A percentile compares a stretch with the other conserved stretches of the same genome.
Evolutionary conservation across 53 echinoderm and acorn worm genomes (phyloP).

Genomic region (Temnopleurus reevesii): DNA sequence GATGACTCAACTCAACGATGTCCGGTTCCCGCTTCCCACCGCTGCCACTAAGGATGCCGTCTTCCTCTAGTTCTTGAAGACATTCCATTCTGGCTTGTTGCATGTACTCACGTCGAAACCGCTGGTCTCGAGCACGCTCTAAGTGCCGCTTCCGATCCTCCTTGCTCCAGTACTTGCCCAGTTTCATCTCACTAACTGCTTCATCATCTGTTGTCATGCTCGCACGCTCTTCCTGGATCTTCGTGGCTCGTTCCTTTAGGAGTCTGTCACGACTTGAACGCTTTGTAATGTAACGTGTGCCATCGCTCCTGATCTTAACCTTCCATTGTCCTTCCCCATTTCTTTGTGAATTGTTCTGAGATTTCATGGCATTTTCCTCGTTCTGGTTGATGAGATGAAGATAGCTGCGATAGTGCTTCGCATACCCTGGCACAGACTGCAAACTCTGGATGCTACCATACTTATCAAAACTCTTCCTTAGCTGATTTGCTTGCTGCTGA

Average conservation of each 20-base stretch:
- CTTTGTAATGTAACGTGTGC: conserved; percentile 95
- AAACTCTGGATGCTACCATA: conserved; percentile 84
- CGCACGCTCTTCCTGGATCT: conserved; percentile 87
- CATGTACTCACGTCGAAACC: conserved; percentile 88
- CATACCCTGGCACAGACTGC: conserved; percentile 90
- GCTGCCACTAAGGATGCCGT: conserved; percentile 51
- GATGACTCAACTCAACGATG: conserved; percentile 94
- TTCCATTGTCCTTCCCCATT: conserved; percentile 89
- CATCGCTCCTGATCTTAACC: conserved; percentile 97
- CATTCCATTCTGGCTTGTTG: conserved; percentile 90
- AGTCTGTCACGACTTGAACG: conserved; percentile 79
- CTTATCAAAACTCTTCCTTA: conserved; percentile 79
- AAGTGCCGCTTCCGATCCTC: conserved; percentile 95
- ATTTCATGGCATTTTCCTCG: conserved; percentile 78
- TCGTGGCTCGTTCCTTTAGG: conserved; percentile 93
- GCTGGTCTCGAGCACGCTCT: conserved; percentile 89
- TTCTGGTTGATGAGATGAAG: conserved; percentile 94
- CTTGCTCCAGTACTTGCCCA: conserved; percentile 95
- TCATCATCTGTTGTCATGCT: conserved; percentile 98
- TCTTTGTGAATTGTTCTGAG: conserved; percentile 56
- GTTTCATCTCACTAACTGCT: conserved; percentile 97
- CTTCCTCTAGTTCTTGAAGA: conserved; percentile 89
- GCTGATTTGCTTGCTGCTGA: conserved; percentile 85
- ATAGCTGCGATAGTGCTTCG: conserved; percentile 97
- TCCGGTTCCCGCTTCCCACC: conserved; percentile 73